phyloP scores from a whole-genome alignment of 2,888 invertebrate genomes.

The Anthophora plumipes region DNA sequence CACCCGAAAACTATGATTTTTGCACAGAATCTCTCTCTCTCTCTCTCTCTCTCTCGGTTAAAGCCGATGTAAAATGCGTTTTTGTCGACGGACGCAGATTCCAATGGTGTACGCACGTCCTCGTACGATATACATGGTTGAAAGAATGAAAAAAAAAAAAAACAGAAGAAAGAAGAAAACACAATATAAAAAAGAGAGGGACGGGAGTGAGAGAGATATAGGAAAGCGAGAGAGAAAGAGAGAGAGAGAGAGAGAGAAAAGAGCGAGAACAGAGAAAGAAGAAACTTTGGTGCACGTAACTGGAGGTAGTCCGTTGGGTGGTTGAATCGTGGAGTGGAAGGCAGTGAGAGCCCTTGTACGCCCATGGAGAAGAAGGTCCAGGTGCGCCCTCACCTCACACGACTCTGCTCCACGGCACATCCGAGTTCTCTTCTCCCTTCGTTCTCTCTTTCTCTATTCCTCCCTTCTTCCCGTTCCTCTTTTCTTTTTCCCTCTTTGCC shows the following conservation, averaged over 20 bases:
- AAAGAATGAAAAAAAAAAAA: slow-evolving; percentile 1
- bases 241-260: slow-evolving; percentile 13
- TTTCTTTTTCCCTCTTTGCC: slow-evolving; percentile 10
- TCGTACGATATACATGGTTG: slow-evolving; percentile 27
- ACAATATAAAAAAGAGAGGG: slow-evolving; percentile 12
- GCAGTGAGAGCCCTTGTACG: slow-evolving; percentile 78
- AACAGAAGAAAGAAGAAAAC: slow-evolving; percentile 14
- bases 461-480: slow-evolving; percentile 1
- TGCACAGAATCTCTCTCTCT: slow-evolving; percentile 1
- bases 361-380: slow-evolving; percentile 81
- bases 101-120: slow-evolving; percentile 28
- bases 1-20: neutral
- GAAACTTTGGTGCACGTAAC: slow-evolving; percentile 69
- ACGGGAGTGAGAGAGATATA: neutral
- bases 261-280: slow-evolving; percentile 46
- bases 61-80: slow-evolving; percentile 41
- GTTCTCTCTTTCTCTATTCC: slow-evolving; percentile 22
- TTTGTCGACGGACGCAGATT: slow-evolving; percentile 39
- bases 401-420: slow-evolving; percentile 71
- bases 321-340: slow-evolving; percentile 80
- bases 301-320: slow-evolving; percentile 78
- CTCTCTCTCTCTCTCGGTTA: neutral
- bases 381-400: slow-evolving; percentile 77
- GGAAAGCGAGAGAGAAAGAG: neutral
- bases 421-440: slow-evolving; percentile 69